A percentile compares a stretch with the other conserved stretches of the same genome.
Conservation (phyloP, 92 coral and sea anemone species). For the Parazoanthus atlanticus region DNA sequence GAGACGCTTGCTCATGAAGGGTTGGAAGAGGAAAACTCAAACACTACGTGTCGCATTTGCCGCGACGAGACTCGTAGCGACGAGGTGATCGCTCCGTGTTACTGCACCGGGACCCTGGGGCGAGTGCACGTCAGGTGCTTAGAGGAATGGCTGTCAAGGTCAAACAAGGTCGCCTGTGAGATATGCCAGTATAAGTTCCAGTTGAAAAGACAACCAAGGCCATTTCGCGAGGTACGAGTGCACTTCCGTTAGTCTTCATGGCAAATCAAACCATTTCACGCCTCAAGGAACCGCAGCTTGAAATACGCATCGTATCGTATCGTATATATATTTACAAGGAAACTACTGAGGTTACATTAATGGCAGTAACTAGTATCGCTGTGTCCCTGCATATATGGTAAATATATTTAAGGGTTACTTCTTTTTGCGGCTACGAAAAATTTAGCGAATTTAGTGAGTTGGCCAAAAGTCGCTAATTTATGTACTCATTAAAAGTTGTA, state of each 20-base stretch:
- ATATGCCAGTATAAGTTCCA: conserved; percentile 79
- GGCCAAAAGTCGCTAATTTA: too few species aligned
- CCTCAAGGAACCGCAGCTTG: background rate
- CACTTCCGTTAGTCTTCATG: background rate
- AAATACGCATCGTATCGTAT: too few species aligned
- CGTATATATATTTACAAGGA: too few species aligned
- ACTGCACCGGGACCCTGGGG: conserved; percentile 90
- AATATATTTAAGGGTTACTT: too few species aligned
- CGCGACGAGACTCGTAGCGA: conserved; percentile 72
- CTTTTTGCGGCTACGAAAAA: too few species aligned
- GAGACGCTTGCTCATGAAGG: background rate
- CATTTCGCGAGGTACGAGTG: conserved; percentile 72
- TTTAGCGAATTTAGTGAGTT: too few species aligned
- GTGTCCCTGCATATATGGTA: too few species aligned
- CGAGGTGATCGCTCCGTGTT: conserved; percentile 79
- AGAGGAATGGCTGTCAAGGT: conserved; percentile 89
- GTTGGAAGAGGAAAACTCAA: conserved; percentile 33
- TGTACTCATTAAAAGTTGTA: too few species aligned
- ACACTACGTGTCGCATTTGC: conserved; percentile 81
- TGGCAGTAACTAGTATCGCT: too few species aligned
- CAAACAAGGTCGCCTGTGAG: conserved; percentile 84
- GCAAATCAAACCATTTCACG: background rate
- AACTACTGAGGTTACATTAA: too few species aligned
- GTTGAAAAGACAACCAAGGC: conserved; percentile 67
- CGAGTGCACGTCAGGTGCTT: conserved; percentile 83